Base-by-base conservation (phyloP, 2,888 invertebrate genomes). In the Lasius fuliginosus region DNA sequence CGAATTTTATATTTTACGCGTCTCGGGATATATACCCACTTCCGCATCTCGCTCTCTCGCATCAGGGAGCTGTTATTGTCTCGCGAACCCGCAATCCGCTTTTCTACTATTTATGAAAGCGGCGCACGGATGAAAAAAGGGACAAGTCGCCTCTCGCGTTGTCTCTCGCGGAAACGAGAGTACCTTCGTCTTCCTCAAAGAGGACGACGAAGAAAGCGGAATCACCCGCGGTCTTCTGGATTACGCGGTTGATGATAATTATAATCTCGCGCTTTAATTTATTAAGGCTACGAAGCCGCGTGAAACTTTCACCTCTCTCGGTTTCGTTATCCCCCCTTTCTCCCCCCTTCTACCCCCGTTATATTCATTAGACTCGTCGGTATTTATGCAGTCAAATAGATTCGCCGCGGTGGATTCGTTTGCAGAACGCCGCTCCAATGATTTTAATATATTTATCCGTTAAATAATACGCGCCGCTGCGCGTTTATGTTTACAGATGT, bases 1-100 rank as follows among this genome's bases (percentile, higher is more conserved):
- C 87, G 85, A 88, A 85, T 86, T 89, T 89, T 85, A 85, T 83
- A 89, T 88, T 88, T 89, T 85, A 89, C 89, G 77, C 83, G 82
- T 85, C 89, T 71, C 79, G 82, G 33, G 73, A 68, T 82, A 85
- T 82, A 85, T 83, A 85, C 77, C 69, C 83, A 30, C 53, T 64
- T 64, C 65, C 76, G 30, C 15, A 11, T 27, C 53, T 75, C 69
- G 82, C 86, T 84, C 36, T 36, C 81, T 82, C 77, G 56, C 18
- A 27, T 56, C 64, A 58, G 36, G 27, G n/a, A 65, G 23, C 46
- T 76, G 76, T 83, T 87, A 76, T 42, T 46, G 58, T 42, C 18
- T 46, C 60, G 46, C 71, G 46, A 36, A 36, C 18, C 12, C 18
- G 42, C 69, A 60, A 60, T 46, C 23, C 79, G 33, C 60, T 79